These are phyloP conservation scores for Peromyscus melanophrys DNA, from an alignment of 2,797 vertebrate species.

Conservation along the genomic window DNA sequence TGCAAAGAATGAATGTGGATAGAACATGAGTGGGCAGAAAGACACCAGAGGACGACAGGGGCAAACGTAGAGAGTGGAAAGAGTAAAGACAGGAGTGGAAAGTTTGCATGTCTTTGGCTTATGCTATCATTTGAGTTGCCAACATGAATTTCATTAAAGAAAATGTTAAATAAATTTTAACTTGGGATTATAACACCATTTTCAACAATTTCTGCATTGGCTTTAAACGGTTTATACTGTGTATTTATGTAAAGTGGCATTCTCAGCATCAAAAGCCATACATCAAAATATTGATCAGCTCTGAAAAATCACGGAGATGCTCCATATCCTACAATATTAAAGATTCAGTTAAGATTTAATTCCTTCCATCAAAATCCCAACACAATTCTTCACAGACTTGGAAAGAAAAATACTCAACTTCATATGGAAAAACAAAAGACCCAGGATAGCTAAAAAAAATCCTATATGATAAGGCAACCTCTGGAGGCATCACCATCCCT, in stretches of 20 bases:
- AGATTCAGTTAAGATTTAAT: neutral
- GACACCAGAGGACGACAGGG: neutral
- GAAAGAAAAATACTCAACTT: too few species aligned
- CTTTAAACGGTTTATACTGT: neutral
- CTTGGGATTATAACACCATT: neutral
- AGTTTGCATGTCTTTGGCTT: neutral
- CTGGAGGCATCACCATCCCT: too few species aligned
- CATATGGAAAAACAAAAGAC: too few species aligned
- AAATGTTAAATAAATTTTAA: constrained; percentile 19
- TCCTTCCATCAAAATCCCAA: too few species aligned
- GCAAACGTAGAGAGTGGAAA: neutral
- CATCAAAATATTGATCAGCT: neutral
- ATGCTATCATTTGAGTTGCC: neutral
- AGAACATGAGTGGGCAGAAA: neutral
- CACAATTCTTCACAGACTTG: too few species aligned
- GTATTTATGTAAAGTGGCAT: neutral
- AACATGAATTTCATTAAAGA: neutral
- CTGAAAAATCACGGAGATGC: neutral
- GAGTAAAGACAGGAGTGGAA: neutral
- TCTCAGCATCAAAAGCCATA: too few species aligned
- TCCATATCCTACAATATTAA: neutral
- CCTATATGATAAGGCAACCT: too few species aligned
- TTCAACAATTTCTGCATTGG: neutral
- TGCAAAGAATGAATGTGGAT: neutral
- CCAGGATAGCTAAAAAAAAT: too few species aligned